Percentiles rank a stretch among this genome's conserved stretches.
Conservation (phyloP, 2,113 vertebrate genomes). For the Rhynchopsitta pachyrhyncha region DNA sequence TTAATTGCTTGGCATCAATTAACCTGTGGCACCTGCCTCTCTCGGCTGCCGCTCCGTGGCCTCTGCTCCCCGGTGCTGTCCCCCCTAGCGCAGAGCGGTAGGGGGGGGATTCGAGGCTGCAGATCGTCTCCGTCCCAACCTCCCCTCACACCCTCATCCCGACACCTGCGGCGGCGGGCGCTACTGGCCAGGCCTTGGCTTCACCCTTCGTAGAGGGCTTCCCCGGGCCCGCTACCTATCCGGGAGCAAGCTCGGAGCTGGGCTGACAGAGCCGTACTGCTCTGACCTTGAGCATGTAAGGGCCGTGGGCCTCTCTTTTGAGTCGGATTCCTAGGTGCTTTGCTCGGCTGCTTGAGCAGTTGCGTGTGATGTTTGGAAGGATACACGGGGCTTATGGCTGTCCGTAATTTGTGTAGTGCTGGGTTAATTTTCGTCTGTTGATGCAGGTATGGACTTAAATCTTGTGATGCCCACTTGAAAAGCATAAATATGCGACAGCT, state of each 20-base stretch:
- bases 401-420: fast-evolving
- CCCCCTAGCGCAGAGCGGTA: neutral
- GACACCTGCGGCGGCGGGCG: neutral
- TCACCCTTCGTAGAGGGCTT: neutral
- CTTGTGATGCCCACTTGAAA: neutral
- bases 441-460: neutral
- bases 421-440: conserved; percentile 13
- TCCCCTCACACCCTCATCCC: too few species aligned
- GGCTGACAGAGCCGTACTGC: neutral
- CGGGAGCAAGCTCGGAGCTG: neutral
- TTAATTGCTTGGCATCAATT: neutral
- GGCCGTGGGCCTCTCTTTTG: neutral
- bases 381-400: fast-evolving
- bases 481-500: neutral
- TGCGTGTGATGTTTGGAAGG: neutral
- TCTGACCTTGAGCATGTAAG: conserved; percentile 14
- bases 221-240: neutral
- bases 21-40: neutral
- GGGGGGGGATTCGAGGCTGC: neutral
- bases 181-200: neutral
- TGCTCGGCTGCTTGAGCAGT: neutral
- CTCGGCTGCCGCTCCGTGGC: neutral
- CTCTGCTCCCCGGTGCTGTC: neutral
- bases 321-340: neutral
- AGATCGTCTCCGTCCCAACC: neutral